Evolutionary conservation across 1,140 invertebrate genomes (phyloP), one percentile per base, ranked within the genome.

Genomic region (Uloborus diversus): DNA sequence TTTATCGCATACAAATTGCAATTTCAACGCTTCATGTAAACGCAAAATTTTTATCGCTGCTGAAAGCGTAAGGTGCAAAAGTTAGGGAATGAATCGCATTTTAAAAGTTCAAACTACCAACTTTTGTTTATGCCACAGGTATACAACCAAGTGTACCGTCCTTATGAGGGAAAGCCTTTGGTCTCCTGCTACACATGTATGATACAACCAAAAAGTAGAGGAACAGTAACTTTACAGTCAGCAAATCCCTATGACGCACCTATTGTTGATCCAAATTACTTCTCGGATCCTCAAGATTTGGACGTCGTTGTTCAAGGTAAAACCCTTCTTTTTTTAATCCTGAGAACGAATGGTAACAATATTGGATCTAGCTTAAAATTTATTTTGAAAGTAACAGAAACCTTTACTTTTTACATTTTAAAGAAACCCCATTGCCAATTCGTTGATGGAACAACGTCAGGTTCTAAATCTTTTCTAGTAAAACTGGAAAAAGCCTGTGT

Each of bases 231-330:
- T n/a, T 84, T 97, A 0, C 91, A 90, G 73, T 94, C 90, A 33
- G 89, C 87, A 30, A 92, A 98, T 87, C 96, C 96, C 0, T 89
- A 91, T 13, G 89, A 92, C 1, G 90, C 93, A 82, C 96, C 96
- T 0, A 90, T 93, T 3, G 93, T 98, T n/a, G 93, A 94, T 85
- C 95, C 96, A 0, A 96, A 96, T 83, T 96, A 96, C 83, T 94
- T 96, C 84, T 14, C 11, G 7, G 13, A 53, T 20, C 49, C 49
- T 53, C 11, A n/a, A 53, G 49, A 53, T 4, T 7, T 53, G 20
- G 11, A 53, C 5, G 49, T n/a, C n/a, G 23, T 53, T 17, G 11
- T 53, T n/a, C 17, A 53, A 53, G 49, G 49, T 53, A 53, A 53
- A 17, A 53, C 95, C n/a, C n/a, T n/a, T n/a, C n/a, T n/a, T n/a